phyloP scores from a whole-genome alignment of 2,113 vertebrate species.

The Salminus brasiliensis region DNA sequence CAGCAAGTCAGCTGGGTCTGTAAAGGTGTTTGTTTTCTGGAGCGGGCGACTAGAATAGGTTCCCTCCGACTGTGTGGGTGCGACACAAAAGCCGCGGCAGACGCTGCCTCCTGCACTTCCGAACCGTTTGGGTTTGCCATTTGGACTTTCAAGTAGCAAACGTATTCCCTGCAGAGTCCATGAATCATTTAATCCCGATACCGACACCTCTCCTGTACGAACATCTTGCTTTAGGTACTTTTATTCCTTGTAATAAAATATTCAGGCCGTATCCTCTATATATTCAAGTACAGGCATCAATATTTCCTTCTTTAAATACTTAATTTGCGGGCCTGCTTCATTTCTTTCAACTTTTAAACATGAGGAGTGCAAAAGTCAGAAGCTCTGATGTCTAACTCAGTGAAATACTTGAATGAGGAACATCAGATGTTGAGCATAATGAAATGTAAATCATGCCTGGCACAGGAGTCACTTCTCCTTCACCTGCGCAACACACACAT shows the following conservation, averaged over 20 bases:
- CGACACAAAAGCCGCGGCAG: not conserved
- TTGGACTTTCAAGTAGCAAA: slow-evolving; percentile 41
- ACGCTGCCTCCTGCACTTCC: not conserved
- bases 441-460: slow-evolving; percentile 49
- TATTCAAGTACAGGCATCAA: slow-evolving; percentile 60
- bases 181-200: slow-evolving; percentile 54
- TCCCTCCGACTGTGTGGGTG: not conserved
- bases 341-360: slow-evolving; percentile 58
- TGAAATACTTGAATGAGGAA: slow-evolving; percentile 47
- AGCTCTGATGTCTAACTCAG: slow-evolving; percentile 54
- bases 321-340: slow-evolving; percentile 51
- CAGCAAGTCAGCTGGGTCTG: not conserved
- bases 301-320: slow-evolving; percentile 64
- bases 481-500: slow-evolving; percentile 30
- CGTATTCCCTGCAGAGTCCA: slow-evolving; percentile 40
- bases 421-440: slow-evolving; percentile 49
- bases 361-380: slow-evolving; percentile 46
- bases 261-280: slow-evolving; percentile 53
- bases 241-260: slow-evolving; percentile 57
- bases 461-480: slow-evolving; percentile 21
- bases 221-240: slow-evolving; percentile 55
- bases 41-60: slow-evolving; percentile 18
- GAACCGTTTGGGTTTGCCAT: slow-evolving; percentile 20
- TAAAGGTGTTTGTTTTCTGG: slow-evolving; percentile 45
- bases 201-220: slow-evolving; percentile 53